A percentile compares a stretch with the other conserved stretches of the same genome.
These are phyloP conservation scores for Orius insidiosus DNA, from an alignment of 1,140 invertebrate species.

Conservation along the genomic window DNA sequence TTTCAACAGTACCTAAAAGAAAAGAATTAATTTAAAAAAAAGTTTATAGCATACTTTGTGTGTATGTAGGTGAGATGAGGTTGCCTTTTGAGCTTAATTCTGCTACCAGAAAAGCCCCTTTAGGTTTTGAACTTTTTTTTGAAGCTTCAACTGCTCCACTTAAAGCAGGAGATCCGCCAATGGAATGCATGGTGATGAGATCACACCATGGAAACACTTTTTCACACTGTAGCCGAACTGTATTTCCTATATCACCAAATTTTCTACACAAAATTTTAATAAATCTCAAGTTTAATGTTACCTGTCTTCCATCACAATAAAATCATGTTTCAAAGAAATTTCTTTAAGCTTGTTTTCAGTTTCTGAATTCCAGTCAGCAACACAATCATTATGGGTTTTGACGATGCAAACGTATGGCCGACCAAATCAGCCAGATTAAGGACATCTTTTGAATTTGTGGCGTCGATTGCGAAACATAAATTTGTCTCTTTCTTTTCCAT, in stretches of 20 bases:
- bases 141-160: slow-evolving; percentile 33
- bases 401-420: slow-evolving; percentile 75
- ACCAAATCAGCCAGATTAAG: slow-evolving; percentile 54
- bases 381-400: slow-evolving; percentile 81
- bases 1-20: slow-evolving; percentile 38
- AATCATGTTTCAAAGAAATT: slow-evolving; percentile 60
- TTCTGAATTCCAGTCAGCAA: slow-evolving; percentile 56
- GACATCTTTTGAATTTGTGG: slow-evolving; percentile 45
- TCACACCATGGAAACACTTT: slow-evolving; percentile 75
- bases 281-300: slow-evolving; percentile 20
- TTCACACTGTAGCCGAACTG: slow-evolving; percentile 63
- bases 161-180: slow-evolving; percentile 69
- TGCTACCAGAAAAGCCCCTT: slow-evolving; percentile 61
- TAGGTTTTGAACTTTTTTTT: not conserved
- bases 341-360: slow-evolving; percentile 43
- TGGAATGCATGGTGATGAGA: slow-evolving; percentile 71
- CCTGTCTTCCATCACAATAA: slow-evolving; percentile 87
- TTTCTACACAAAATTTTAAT: slow-evolving; percentile 40
- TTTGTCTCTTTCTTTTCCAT: slow-evolving; percentile 74
- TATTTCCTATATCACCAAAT: slow-evolving; percentile 92
- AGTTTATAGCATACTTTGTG: slow-evolving; percentile 29
- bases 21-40: slow-evolving; percentile 5
- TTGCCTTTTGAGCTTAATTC: slow-evolving; percentile 75
- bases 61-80: slow-evolving; percentile 57
- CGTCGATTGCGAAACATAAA: slow-evolving; percentile 73